Conservation (phyloP, 2,113 vertebrate genomes). For the Tinamus guttatus region DNA sequence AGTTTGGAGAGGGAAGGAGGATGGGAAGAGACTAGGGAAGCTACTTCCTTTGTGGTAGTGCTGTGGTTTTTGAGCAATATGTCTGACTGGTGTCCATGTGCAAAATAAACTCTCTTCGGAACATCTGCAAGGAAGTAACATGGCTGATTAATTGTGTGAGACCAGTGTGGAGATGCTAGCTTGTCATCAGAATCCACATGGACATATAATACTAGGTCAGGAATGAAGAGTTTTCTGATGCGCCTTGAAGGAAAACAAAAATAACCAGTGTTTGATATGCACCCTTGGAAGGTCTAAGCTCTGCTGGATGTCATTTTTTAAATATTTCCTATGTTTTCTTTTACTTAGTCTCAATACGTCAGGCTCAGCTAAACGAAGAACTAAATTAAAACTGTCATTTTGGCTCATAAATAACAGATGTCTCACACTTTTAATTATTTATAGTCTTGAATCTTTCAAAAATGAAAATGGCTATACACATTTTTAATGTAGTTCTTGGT, state of each 20-base stretch:
- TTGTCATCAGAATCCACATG: slow-evolving; percentile 10
- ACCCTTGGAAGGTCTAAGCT: slow-evolving; percentile 36
- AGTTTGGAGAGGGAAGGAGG: background rate
- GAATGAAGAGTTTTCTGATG: slow-evolving; percentile 49
- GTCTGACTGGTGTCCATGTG: background rate
- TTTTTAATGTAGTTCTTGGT: slow-evolving; percentile 88
- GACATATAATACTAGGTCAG: slow-evolving; percentile 25
- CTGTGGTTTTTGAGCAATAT: background rate
- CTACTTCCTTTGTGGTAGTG: background rate
- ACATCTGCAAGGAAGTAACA: background rate
- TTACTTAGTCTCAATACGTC: slow-evolving; percentile 72
- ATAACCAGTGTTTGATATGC: slow-evolving; percentile 50
- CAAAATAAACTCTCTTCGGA: slow-evolving; percentile 26
- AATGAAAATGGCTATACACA: slow-evolving; percentile 86
- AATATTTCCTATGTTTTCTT: slow-evolving; percentile 76
- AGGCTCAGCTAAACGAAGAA: slow-evolving; percentile 79
- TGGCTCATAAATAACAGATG: slow-evolving; percentile 93
- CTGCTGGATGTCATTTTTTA: slow-evolving; percentile 62
- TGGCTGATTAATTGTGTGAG: slow-evolving; percentile 25
- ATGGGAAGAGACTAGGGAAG: background rate
- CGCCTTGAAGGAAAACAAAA: slow-evolving; percentile 46
- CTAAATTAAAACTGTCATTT: slow-evolving; percentile 88
- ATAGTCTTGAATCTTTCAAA: slow-evolving; percentile 85
- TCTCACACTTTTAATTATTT: slow-evolving; percentile 87
- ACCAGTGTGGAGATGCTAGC: background rate